phyloP scores from a whole-genome alignment of 2,113 vertebrate species.

The Toxotes jaculatrix region DNA sequence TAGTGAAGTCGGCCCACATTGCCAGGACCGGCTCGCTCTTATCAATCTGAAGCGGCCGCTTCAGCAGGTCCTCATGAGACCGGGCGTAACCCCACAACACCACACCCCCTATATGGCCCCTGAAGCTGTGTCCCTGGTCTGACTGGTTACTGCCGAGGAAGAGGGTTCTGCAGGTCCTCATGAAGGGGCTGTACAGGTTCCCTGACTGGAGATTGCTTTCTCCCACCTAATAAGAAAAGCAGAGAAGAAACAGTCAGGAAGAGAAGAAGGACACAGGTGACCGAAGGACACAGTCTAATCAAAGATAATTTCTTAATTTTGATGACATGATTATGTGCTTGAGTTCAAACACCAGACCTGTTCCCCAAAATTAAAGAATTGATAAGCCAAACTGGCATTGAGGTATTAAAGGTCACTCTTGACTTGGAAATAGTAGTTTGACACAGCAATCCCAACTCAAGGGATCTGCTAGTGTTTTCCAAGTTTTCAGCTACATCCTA shows the following conservation, averaged over 20 bases:
- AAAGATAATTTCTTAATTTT: neutral
- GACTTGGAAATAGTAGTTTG: neutral
- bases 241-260: neutral
- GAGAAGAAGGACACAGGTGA: neutral
- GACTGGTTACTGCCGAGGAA: conserved; percentile 91
- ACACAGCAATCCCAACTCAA: neutral
- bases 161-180: conserved; percentile 90
- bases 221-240: conserved; percentile 77
- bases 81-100: conserved; percentile 85
- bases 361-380: neutral
- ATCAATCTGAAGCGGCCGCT: conserved; percentile 66
- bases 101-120: conserved; percentile 89
- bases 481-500: neutral
- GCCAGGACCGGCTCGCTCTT: conserved; percentile 54
- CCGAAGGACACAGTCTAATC: neutral
- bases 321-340: no score
- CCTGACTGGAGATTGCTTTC: conserved; percentile 86
- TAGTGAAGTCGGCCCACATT: conserved; percentile 82
- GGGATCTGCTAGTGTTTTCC: neutral
- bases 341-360: neutral
- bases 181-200: conserved; percentile 90
- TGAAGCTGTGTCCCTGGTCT: conserved; percentile 84
- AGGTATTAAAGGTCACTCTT: neutral
- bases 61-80: conserved; percentile 84
- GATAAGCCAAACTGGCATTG: neutral